A percentile compares a stretch with the other conserved stretches of the same genome.
These are phyloP conservation scores for Drosophila neocordata DNA, from an alignment of 1,140 invertebrate species.

Conservation along the genomic window DNA sequence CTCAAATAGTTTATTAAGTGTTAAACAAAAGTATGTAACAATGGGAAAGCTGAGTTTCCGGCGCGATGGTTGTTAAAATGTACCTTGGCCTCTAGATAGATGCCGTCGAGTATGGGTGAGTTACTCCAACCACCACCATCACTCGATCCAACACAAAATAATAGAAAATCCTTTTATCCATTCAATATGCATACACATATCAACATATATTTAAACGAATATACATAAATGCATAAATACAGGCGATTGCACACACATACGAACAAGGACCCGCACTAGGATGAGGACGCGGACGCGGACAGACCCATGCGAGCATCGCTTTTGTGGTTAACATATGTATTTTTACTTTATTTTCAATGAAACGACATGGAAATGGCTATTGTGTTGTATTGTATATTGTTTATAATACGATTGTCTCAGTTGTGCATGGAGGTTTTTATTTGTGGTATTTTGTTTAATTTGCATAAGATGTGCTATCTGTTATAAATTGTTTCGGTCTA, in stretches of 20 bases:
- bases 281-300: not conserved
- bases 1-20: slow-evolving; percentile 38
- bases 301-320: slow-evolving; percentile 48
- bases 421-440: slow-evolving; percentile 44
- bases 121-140: slow-evolving; percentile 16
- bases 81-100: slow-evolving; percentile 21
- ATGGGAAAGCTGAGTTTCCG: slow-evolving; percentile 60
- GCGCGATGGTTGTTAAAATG: slow-evolving; percentile 45
- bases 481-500: slow-evolving; percentile 12
- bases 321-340: slow-evolving; percentile 75
- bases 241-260: slow-evolving; percentile 50
- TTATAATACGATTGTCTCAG: slow-evolving; percentile 68
- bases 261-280: not conserved
- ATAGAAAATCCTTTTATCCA: slow-evolving; percentile 70
- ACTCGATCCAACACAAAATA: slow-evolving; percentile 56
- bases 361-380: slow-evolving; percentile 68
- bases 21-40: slow-evolving; percentile 61
- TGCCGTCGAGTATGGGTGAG: slow-evolving; percentile 17
- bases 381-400: slow-evolving; percentile 54
- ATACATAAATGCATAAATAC: slow-evolving; percentile 57
- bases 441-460: slow-evolving; percentile 46
- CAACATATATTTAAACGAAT: slow-evolving; percentile 41
- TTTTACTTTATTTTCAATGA: slow-evolving; percentile 71
- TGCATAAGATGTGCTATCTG: slow-evolving; percentile 5
- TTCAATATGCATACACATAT: slow-evolving; percentile 64